Conservation (phyloP, 2,113 vertebrate genomes). For the Mastomys natalensis region DNA sequence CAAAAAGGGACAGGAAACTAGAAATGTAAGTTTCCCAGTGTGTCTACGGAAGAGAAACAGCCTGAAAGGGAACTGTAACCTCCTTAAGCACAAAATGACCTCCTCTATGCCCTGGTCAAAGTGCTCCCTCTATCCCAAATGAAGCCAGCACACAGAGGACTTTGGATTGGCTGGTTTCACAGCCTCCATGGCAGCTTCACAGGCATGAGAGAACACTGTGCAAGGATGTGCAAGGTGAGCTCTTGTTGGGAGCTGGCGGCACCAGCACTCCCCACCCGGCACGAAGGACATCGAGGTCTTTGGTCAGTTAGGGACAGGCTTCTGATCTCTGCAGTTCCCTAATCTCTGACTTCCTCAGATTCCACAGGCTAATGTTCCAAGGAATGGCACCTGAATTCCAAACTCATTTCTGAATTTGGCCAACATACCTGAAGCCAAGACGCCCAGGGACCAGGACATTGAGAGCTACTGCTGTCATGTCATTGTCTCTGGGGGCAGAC, state of each 20-base stretch:
- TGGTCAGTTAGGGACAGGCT: background rate
- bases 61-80: background rate
- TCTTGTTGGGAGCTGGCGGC: accelerated
- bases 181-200: background rate
- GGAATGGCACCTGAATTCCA: background rate
- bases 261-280: accelerated
- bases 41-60: constrained; percentile 16
- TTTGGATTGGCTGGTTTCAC: background rate
- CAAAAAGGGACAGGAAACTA: constrained; percentile 38
- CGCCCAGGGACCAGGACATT: background rate
- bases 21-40: background rate
- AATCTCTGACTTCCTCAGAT: background rate
- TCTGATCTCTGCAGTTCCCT: background rate
- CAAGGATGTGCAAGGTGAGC: accelerated
- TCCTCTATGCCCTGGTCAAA: background rate
- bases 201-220: background rate
- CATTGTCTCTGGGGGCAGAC: background rate
- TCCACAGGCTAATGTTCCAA: background rate
- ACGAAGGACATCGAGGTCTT: background rate
- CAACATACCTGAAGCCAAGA: background rate
- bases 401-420: background rate
- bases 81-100: background rate
- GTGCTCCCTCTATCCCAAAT: background rate
- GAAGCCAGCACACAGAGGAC: background rate
- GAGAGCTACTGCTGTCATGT: background rate